Evolutionary conservation across 2,888 invertebrate species (phyloP).

Genomic region (Schrankia costaestrigalis): DNA sequence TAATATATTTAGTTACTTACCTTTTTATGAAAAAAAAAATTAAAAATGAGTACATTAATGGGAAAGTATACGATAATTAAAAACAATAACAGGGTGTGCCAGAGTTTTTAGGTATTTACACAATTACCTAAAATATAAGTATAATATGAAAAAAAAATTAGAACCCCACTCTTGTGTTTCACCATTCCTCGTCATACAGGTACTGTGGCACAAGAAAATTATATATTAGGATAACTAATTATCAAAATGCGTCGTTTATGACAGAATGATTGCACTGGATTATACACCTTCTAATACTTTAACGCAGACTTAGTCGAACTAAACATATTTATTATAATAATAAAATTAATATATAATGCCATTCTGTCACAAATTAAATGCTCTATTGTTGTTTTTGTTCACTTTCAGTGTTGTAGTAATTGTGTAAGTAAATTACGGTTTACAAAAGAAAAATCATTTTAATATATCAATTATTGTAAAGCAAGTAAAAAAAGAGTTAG

Average conservation of each 20-base stretch:
- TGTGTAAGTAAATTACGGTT: conserved; percentile 38
- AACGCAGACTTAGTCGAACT: conserved; percentile 26
- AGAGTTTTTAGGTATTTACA: conserved; percentile 67
- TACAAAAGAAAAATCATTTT: conserved; percentile 34
- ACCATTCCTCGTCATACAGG: conserved; percentile 49
- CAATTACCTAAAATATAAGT: conserved; percentile 54
- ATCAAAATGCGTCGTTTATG: conserved; percentile 47
- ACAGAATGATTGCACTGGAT: conserved; percentile 54
- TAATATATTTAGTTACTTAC: conserved; percentile 40
- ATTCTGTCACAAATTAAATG: conserved; percentile 70
- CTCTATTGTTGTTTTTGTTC: conserved; percentile 39
- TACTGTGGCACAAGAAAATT: conserved; percentile 58
- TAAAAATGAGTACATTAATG: conserved; percentile 45
- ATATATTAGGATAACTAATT: conserved; percentile 53
- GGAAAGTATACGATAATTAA: conserved; percentile 48
- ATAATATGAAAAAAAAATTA: conserved; percentile 38
- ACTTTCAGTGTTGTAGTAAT: conserved; percentile 22
- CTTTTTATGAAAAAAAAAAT: conserved; percentile 25
- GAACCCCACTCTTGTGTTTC: conserved; percentile 64
- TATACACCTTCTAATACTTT: background rate
- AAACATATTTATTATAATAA: conserved; percentile 31
- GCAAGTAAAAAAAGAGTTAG: conserved; percentile 39
- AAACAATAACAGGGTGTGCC: conserved; percentile 48
- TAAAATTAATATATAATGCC: conserved; percentile 29
- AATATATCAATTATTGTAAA: conserved; percentile 37